Evolutionary conservation across 2,113 vertebrate species (phyloP), one percentile per base, ranked within the genome.

Genomic region (Trogon melanurus): DNA sequence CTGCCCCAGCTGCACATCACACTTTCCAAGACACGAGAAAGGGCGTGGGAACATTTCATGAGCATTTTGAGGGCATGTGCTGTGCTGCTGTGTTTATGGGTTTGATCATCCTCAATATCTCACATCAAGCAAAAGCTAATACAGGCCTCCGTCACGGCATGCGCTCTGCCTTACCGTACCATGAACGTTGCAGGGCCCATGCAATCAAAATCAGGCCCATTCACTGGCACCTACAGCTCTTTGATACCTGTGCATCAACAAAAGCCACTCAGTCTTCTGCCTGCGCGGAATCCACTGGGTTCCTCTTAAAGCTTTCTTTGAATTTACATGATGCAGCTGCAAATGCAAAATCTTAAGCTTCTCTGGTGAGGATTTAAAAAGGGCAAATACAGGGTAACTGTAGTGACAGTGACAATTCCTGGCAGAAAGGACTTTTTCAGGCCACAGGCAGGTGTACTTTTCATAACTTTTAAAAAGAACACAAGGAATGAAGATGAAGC

Each of bases 141-240:
- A 14, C 0, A 3, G 14, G 26, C 6, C 5, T 67, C 61, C 44
- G 48, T 1, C 2, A 0, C 64, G 71, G 26, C 48, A 76, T 9
- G 18, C 2, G 5, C 17, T 34, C 13, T 64, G 14, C 62, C 29
- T 48, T 69, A 26, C 30, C 5, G 1, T 20, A 48, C 47, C 50
- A 72, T 1, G 0, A 83, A 34, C 9, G 16, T 51, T 3, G 2
- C 57, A 54, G 32, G 32, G 38, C 10, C 34, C 25, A 41, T 1
- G 0, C 29, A 61, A 41, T 16, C 44, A 41, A 76, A 76, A 73
- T 38, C 44, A 80, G 47, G 18, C 16, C 19, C 25, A 8, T 36
- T 47, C 51, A 44, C 14, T 64, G 60, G 51, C 65, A 73, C 34
- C 19, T 70, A 9, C 12, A 2, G 60, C 53, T 48, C 38, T 30